Evolutionary conservation across 1,140 invertebrate species (phyloP).

Genomic region (Drosophila obscura): DNA sequence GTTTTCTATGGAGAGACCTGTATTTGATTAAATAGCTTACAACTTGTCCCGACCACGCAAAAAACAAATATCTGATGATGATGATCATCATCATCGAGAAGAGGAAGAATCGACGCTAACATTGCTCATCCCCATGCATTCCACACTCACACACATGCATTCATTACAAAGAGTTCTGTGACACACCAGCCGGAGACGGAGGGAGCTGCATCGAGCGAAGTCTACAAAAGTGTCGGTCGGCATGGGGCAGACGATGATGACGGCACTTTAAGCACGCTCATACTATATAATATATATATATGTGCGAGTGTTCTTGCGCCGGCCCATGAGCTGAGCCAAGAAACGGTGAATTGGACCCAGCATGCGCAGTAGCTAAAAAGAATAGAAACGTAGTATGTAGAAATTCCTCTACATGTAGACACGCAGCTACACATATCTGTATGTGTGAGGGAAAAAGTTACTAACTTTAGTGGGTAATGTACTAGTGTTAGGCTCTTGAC

Average conservation of each 20-base stretch:
- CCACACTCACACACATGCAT: conserved; percentile 11
- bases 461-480: conserved; percentile 36
- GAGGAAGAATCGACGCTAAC: background rate
- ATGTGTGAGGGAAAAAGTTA: conserved; percentile 35
- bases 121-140: conserved; percentile 44
- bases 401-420: conserved; percentile 51
- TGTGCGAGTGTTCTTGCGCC: conserved; percentile 44
- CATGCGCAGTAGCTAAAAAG: conserved; percentile 67
- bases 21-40: conserved; percentile 1
- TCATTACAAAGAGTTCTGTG: conserved; percentile 10
- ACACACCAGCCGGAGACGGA: too few species aligned
- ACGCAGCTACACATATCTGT: conserved; percentile 17
- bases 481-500: conserved; percentile 27
- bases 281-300: conserved; percentile 12
- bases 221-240: conserved; percentile 44
- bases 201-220: conserved; percentile 10
- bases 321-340: conserved; percentile 66
- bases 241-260: conserved; percentile 65
- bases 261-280: conserved; percentile 60
- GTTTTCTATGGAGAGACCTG: background rate
- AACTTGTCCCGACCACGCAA: conserved; percentile 44
- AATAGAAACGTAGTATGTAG: conserved; percentile 27
- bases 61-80: conserved; percentile 14
- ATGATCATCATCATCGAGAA: too few species aligned
- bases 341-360: conserved; percentile 50